A percentile compares a stretch with the other conserved stretches of the same genome.
Evolutionary conservation across 92 coral and sea anemone genomes (phyloP).

Genomic region (Diadumene lineata): DNA sequence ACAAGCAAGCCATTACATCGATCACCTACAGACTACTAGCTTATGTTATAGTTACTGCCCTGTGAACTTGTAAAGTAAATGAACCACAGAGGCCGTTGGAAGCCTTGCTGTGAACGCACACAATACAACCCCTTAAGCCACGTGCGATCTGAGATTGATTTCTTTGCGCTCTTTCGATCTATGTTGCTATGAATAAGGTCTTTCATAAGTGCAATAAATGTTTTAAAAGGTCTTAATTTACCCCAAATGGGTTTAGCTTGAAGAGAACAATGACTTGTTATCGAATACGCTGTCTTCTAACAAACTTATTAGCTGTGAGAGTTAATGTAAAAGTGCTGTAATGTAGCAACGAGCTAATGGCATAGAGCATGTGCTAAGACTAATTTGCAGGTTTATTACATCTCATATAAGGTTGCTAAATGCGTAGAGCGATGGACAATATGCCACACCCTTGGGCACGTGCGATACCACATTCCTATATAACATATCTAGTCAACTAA

Average conservation of each 20-base stretch:
- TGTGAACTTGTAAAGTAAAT: too few species aligned
- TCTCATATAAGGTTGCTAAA: too few species aligned
- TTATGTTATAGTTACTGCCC: too few species aligned
- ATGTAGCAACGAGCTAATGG: background rate
- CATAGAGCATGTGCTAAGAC: slow-evolving; percentile 49
- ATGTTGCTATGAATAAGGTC: background rate
- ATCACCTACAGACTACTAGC: too few species aligned
- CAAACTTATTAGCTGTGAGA: background rate
- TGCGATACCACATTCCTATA: slow-evolving; percentile 68
- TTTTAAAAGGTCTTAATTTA: too few species aligned
- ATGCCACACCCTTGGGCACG: slow-evolving; percentile 94
- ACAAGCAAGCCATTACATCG: too few species aligned
- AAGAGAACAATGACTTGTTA: background rate
- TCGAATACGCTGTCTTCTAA: background rate
- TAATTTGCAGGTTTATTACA: background rate
- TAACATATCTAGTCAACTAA: slow-evolving; percentile 67
- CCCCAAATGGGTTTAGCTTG: background rate
- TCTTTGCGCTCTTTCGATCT: background rate
- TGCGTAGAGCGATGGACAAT: slow-evolving; percentile 64
- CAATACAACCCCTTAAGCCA: background rate
- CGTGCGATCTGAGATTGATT: background rate
- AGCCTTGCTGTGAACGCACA: background rate
- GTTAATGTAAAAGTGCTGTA: background rate
- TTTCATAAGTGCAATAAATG: too few species aligned
- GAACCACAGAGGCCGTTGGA: too few species aligned